Base-by-base conservation (phyloP, 92 coral and sea anemone genomes). In the Blastomussa wellsi region DNA sequence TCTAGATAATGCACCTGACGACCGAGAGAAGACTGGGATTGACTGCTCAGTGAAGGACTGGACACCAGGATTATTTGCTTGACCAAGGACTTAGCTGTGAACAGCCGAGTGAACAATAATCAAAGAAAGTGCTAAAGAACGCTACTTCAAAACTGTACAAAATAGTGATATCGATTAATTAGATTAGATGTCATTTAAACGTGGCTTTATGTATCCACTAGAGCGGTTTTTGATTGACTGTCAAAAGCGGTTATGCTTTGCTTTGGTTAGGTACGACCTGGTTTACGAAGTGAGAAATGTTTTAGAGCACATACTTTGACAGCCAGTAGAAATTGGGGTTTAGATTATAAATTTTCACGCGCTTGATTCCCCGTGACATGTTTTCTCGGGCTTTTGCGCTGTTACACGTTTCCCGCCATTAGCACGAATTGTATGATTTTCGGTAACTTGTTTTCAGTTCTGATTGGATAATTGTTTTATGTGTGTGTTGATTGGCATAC, bases 1-100 rank as follows among this genome's bases (percentile, higher is more conserved):
- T 96, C 84, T 96, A 89, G 42, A 38, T 66, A 22, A 42, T 35
- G 57, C 59, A 39, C 70, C 26, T 1, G 28, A 70, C 38, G 28
- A 37, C 78, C 37, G n/a, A 12, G 36, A 51, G 77, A 37, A 33
- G 49, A 44, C 78, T 70, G 44, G 32, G 39, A 49, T 14, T 29
- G 49, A 74, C 38, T 71, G 49, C 2, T 5, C 16, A 33, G n/a
- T 26, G 38, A 37, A 13, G 76, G 76, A 70, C 20, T 77, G n/a
- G 60, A 44, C 26, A 74, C 60, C 72, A 59, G 83, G 83, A 60
- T 36, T 64, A 13, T 12, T 62, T 26, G 55, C 19, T 22, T 79
- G 33, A 36, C n/a, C 5, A 57, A 57, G 29, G 65, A 24, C 31
- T 57, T 1, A n/a, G 65, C 29, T 57, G 65, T 26, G 12, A 24